Evolutionary conservation across 2,888 invertebrate species (phyloP).

Genomic region (Mesorhabditis sp.): DNA sequence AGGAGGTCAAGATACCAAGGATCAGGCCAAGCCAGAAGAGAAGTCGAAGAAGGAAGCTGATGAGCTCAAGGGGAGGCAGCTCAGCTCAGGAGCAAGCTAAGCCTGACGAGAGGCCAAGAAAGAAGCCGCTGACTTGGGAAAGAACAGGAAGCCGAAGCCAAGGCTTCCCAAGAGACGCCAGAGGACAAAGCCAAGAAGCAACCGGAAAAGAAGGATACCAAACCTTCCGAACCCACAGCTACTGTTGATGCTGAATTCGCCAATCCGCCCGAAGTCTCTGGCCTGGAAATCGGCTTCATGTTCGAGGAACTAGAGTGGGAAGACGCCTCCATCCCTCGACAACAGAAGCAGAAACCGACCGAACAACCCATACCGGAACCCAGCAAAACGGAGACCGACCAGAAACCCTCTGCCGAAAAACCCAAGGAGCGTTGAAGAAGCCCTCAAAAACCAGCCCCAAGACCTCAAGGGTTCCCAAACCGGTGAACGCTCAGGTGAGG

Average conservation of each 20-base stretch:
- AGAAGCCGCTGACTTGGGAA: background rate
- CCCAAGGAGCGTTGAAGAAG: background rate
- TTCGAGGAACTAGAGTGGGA: too few species aligned
- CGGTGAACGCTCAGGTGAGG: background rate
- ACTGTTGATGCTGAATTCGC: background rate
- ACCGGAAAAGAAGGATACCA: background rate
- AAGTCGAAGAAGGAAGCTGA: constrained; percentile 14
- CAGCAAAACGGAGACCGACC: background rate
- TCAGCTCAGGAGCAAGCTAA: background rate
- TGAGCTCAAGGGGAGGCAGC: constrained; percentile 1
- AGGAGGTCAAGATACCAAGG: background rate
- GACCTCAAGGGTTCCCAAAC: background rate
- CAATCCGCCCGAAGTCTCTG: too few species aligned
- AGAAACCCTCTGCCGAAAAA: background rate
- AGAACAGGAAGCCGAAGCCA: background rate
- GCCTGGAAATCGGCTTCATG: too few species aligned
- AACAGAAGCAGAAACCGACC: background rate
- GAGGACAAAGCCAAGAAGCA: background rate
- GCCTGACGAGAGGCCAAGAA: background rate
- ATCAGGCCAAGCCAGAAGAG: background rate
- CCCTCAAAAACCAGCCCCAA: background rate
- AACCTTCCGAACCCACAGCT: background rate
- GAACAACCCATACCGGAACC: background rate
- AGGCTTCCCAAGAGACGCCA: background rate
- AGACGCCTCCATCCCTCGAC: too few species aligned